Base-by-base conservation (phyloP, 2,888 invertebrate species). In the Brachyptera putata region DNA sequence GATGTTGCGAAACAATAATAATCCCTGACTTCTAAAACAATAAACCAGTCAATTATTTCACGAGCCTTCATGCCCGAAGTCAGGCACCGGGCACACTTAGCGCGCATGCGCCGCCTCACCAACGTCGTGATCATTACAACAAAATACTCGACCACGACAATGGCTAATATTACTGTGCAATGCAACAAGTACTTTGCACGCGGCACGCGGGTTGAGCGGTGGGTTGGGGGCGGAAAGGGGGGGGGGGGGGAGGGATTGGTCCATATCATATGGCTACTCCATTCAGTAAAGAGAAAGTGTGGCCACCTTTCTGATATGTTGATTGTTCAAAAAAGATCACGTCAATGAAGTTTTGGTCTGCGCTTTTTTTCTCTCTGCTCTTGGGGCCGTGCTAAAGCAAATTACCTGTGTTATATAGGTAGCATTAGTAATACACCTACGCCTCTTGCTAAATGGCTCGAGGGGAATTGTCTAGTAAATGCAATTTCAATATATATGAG, bases 351-450 rank as follows among this genome's bases (percentile, higher is more conserved):
- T 5, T n/a, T n/a, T n/a, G 11, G 30, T 5, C 30, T 11, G 30
- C 30, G 18, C 16, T 18, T 46, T 46, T 46, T 46, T 46, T 46
- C 4, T 46, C n/a, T 21, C 24, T 41, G 21, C 46, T n/a, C n/a
- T n/a, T n/a, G n/a, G n/a, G n/a, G n/a, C n/a, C n/a, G n/a, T n/a
- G n/a, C n/a, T n/a, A n/a, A n/a, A 46, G 46, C 46, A 46, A 46
- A 46, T 46, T 46, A 24, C 22, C 46, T 24, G 24, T 46, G 24
- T 16, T 46, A 3, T 46, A 46, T 46, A 53, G 34, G 53, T 53
- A 53, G 53, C 53, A n/a, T 53, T 53, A 53, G 36, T 53, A 34
- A 36, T 36, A 53, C 53, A 53, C 53, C 53, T 53, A 53, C 53
- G 53, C 53, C 53, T 53, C 16, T 24, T 24, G n/a, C 9, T 24